Percentiles rank a stretch among this genome's conserved stretches.
These are phyloP conservation scores for Ochropleura leucogaster DNA, from an alignment of 2,888 invertebrate species.

Conservation along the genomic window DNA sequence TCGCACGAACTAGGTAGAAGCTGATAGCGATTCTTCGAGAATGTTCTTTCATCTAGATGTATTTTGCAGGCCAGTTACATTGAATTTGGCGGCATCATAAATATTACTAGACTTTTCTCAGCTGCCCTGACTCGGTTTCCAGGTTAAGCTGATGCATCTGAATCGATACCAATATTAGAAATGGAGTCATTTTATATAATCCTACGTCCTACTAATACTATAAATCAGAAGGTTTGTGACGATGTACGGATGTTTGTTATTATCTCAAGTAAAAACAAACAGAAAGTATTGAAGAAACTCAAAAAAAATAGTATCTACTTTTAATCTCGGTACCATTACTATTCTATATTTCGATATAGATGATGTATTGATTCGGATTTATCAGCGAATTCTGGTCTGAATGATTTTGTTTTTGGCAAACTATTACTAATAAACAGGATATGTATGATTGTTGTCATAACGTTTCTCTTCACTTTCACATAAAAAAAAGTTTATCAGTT, in stretches of 20 bases:
- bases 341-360: too few species aligned
- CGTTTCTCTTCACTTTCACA: not conserved
- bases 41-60: not conserved
- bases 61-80: too few species aligned
- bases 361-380: too few species aligned
- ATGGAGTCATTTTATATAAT: too few species aligned
- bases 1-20: slow-evolving; percentile 25
- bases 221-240: too few species aligned
- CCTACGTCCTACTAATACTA: too few species aligned
- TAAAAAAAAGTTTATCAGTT: not conserved
- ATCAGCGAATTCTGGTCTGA: not conserved
- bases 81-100: not conserved
- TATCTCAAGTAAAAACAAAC: too few species aligned
- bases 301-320: too few species aligned
- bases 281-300: too few species aligned
- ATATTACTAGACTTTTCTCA: not conserved
- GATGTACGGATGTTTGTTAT: too few species aligned
- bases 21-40: slow-evolving; percentile 50
- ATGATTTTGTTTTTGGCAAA: not conserved
- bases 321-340: too few species aligned
- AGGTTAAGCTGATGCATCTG: not conserved
- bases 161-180: not conserved
- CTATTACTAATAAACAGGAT: not conserved
- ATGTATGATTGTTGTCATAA: not conserved
- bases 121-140: not conserved